Percentiles rank a stretch among this genome's conserved stretches.
These are phyloP conservation scores for Hippocampus guttulatus DNA, from an alignment of 2,113 vertebrate species.

Conservation along the genomic window DNA sequence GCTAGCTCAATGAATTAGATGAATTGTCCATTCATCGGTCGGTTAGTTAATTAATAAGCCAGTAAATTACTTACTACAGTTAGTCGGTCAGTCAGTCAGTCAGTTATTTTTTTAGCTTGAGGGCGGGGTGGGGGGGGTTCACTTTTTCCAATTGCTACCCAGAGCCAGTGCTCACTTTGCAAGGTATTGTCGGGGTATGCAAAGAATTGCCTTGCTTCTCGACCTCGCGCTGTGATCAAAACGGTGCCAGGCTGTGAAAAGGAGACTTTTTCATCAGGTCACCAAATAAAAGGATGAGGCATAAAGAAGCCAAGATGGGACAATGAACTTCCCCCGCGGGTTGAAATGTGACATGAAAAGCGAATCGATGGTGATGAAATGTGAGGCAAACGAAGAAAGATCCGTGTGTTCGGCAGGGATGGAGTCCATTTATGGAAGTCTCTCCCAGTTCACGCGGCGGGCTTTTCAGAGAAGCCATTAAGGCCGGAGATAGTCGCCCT, in stretches of 20 bases:
- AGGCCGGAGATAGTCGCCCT: conserved; percentile 25
- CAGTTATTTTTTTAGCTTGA: no score
- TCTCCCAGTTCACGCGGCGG: conserved; percentile 27
- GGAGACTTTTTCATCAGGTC: conserved; percentile 55
- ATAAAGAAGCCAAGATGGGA: conserved; percentile 31
- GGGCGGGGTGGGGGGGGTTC: no score
- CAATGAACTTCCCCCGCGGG: conserved; percentile 32
- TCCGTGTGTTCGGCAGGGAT: conserved; percentile 4
- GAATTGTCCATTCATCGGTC: not conserved
- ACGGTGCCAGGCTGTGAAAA: conserved; percentile 41
- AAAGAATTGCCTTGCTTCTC: conserved; percentile 53
- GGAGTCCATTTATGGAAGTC: conserved; percentile 39
- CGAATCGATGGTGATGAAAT: conserved; percentile 48
- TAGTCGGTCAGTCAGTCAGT: not conserved
- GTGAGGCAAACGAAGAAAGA: conserved; percentile 24
- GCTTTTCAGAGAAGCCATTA: conserved; percentile 52
- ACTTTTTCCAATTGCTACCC: no score
- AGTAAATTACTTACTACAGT: no score
- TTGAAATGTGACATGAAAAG: conserved; percentile 38
- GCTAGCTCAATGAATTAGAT: not conserved
- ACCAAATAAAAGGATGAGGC: conserved; percentile 36
- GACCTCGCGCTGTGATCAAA: conserved; percentile 56
- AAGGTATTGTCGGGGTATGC: conserved; percentile 36
- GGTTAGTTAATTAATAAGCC: not conserved
- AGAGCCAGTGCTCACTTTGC: not conserved